These are phyloP conservation scores for Callorhinus ursinus DNA, from an alignment of 2,113 vertebrate genomes.

Conservation along the genomic window DNA sequence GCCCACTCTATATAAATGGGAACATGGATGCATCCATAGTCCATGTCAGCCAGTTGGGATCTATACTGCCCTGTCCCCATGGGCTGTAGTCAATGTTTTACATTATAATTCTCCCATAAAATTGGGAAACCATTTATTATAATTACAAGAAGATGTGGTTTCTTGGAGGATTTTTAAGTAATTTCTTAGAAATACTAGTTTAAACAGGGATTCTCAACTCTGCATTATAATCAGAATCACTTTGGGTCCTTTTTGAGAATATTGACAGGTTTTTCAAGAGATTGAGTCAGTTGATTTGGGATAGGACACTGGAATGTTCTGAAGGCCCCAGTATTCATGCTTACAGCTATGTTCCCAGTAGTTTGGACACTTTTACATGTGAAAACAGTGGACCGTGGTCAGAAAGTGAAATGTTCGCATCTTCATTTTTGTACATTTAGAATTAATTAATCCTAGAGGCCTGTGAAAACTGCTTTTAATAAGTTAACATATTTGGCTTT, in stretches of 20 bases:
- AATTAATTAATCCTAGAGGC: not conserved
- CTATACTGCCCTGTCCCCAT: not conserved
- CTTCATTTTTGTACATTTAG: not conserved
- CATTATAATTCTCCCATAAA: not conserved
- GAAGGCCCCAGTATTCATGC: not conserved
- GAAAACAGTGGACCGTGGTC: constrained; percentile 21
- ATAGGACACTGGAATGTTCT: not conserved
- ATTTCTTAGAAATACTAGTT: not conserved
- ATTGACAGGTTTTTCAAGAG: not conserved
- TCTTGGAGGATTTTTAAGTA: not conserved
- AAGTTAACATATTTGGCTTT: not conserved
- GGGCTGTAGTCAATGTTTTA: not conserved
- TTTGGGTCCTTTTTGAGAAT: not conserved
- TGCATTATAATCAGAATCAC: not conserved
- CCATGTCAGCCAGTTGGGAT: not conserved
- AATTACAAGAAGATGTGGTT: not conserved
- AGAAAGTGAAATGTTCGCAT: not conserved
- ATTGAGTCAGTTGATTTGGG: not conserved
- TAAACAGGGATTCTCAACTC: not conserved
- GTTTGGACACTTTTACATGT: not conserved
- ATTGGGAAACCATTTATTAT: not conserved
- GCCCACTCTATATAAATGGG: constrained; percentile 3
- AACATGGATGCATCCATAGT: not conserved
- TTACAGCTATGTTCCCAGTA: not conserved
- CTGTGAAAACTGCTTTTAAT: not conserved